Conservation (phyloP, 2,797 vertebrate genomes). For the Eleutherodactylus coqui region DNA sequence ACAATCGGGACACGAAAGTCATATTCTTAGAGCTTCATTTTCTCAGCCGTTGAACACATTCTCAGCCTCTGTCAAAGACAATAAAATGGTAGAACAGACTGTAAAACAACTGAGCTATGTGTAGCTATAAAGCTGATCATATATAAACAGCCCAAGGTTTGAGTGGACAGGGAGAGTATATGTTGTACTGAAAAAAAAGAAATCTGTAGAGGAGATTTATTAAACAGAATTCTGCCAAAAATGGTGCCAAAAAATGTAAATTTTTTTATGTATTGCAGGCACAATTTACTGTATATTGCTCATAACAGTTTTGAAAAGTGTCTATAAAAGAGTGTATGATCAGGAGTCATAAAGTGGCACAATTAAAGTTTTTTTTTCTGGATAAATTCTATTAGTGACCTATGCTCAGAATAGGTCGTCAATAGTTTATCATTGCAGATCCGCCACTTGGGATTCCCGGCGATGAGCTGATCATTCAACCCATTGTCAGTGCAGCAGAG, state of each 20-base stretch:
- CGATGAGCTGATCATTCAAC: no score
- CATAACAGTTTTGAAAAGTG: not conserved
- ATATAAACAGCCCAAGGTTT: not conserved
- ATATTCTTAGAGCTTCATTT: conserved; percentile 11
- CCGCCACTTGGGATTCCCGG: no score
- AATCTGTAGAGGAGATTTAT: not conserved
- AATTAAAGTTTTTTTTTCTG: no score
- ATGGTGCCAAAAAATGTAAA: not conserved
- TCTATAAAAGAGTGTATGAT: not conserved
- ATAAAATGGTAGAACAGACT: not conserved
- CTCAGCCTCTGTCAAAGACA: conserved; percentile 1
- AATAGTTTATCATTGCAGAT: no score
- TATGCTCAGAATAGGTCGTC: no score
- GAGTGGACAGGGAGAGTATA: not conserved
- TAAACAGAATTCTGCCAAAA: not conserved
- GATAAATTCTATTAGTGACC: no score
- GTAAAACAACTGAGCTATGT: not conserved
- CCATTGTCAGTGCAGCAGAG: no score
- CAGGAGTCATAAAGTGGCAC: not conserved
- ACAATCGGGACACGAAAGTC: not conserved
- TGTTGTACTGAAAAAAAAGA: not conserved
- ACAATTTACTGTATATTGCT: not conserved
- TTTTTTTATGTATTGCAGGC: not conserved
- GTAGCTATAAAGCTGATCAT: not conserved
- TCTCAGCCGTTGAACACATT: not conserved